Conservation (phyloP, 1,140 invertebrate genomes). For the Drosophila repletoides region DNA sequence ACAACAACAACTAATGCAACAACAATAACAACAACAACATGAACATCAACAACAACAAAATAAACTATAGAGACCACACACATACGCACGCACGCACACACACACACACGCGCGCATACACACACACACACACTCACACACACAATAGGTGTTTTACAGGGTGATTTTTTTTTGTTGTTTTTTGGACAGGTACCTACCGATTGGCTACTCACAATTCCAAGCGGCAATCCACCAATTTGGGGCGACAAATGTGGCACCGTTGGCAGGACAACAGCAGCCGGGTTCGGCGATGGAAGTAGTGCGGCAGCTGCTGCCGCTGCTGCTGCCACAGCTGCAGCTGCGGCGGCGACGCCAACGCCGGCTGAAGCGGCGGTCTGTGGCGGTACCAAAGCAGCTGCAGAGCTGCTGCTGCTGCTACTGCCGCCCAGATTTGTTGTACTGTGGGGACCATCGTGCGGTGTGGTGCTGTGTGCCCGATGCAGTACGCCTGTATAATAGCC, state of each 20-base stretch:
- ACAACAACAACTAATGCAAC: conserved; percentile 40
- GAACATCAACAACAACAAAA: conserved; percentile 44
- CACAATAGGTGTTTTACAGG: too few relatives aligned
- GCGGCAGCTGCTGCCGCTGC: conserved; percentile 57
- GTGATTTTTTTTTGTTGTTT: too few relatives aligned
- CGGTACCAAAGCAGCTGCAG: conserved; percentile 82
- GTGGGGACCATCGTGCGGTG: conserved; percentile 88
- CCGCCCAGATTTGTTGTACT: conserved; percentile 83
- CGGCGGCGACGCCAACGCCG: conserved; percentile 47
- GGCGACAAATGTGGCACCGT: conserved; percentile 75
- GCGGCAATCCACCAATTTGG: conserved; percentile 78
- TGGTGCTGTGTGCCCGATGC: conserved; percentile 90
- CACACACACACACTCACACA: conserved; percentile 47
- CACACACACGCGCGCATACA: conserved; percentile 40
- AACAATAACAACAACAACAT: conserved; percentile 39
- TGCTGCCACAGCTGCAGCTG: conserved; percentile 67
- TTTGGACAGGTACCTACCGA: conserved; percentile 83
- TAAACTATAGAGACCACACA: conserved; percentile 44
- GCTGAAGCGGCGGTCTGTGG: conserved; percentile 84
- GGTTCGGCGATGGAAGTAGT: conserved; percentile 58
- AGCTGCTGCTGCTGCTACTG: conserved; percentile 82
- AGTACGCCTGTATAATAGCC: conserved; percentile 88
- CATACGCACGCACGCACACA: conserved; percentile 42
- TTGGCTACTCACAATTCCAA: conserved; percentile 83
- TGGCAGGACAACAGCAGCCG: conserved; percentile 59